Conservation (phyloP, 1,140 invertebrate genomes). For the Atta texana region DNA sequence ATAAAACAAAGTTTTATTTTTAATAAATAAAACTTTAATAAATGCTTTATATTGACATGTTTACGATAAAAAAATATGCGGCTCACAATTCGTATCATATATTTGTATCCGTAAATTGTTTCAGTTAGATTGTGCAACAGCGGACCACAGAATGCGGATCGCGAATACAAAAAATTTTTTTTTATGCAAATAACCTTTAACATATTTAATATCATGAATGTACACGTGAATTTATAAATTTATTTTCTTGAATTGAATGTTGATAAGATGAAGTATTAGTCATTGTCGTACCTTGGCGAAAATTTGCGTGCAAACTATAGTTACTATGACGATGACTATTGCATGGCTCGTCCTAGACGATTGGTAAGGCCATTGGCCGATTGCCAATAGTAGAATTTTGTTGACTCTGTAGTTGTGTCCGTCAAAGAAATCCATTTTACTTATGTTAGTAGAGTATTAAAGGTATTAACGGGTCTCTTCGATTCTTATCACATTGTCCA, state of each 20-base stretch:
- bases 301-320: slow-evolving; percentile 40
- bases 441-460: not conserved
- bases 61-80: too few relatives aligned
- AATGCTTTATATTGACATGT: too few relatives aligned
- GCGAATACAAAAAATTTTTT: too few relatives aligned
- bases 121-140: too few relatives aligned
- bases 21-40: too few relatives aligned
- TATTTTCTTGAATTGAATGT: slow-evolving; percentile 1
- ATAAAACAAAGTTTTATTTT: too few relatives aligned
- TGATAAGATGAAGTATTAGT: not conserved
- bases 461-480: not conserved
- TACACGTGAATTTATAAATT: not conserved
- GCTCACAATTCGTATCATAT: too few relatives aligned
- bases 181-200: not conserved
- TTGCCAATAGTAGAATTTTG: slow-evolving; percentile 60
- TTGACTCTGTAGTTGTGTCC: slow-evolving; percentile 60
- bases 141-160: too few relatives aligned
- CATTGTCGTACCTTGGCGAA: slow-evolving; percentile 12
- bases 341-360: slow-evolving; percentile 15
- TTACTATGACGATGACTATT: slow-evolving; percentile 9
- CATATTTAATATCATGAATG: not conserved
- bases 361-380: slow-evolving; percentile 76
- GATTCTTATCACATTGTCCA: not conserved
- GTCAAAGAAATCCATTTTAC: slow-evolving; percentile 56
- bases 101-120: too few relatives aligned